Evolutionary conservation across 2,888 invertebrate genomes (phyloP), one percentile per base, ranked within the genome.

Genomic region (Falcaria lacertinaria): DNA sequence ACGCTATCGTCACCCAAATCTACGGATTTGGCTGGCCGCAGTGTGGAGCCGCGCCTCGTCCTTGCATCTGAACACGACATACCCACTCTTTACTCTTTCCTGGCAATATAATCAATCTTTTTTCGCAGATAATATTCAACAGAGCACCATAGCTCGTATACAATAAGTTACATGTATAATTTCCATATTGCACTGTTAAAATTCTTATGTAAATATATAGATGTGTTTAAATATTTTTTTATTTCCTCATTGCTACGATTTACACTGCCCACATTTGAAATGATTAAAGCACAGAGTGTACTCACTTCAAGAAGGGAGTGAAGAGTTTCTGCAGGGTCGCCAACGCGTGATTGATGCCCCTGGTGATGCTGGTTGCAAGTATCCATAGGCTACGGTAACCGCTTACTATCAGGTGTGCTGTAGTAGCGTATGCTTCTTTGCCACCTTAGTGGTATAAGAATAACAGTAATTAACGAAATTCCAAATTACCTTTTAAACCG

Each of bases 161-260:
- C 57, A 58, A 50, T 66, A 69, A 70, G 67, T 52, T 75, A 74
- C 63, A 66, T 80, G 67, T 84, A 70, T 78, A 73, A 74, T 76
- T 74, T 74, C 78, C 74, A 74, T 79, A 84, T 75, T 71, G 84
- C 88, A 88, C 88, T 88, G 88, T 89, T 88, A 80, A 82, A 83
- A 80, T 83, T 87, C 75, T 77, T 84, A 78, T 88, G 86, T 88
- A 88, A 88, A 88, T 87, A 88, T 87, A 89, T 87, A 88, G 87
- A 87, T 88, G 88, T 88, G 89, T 89, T n/a, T 89, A 67, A 75
- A 62, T 57, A 42, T 60, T 74, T 50, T 85, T 86, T 86, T 45
- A 82, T 83, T 87, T 72, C 7, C 25, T 4, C 22, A 15, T 22
- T 13, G 16, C 15, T 17, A 15, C 39, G 17, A 15, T 19, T n/a